Conservation (phyloP, 2,888 invertebrate genomes). For the Margaritifera margaritifera region DNA sequence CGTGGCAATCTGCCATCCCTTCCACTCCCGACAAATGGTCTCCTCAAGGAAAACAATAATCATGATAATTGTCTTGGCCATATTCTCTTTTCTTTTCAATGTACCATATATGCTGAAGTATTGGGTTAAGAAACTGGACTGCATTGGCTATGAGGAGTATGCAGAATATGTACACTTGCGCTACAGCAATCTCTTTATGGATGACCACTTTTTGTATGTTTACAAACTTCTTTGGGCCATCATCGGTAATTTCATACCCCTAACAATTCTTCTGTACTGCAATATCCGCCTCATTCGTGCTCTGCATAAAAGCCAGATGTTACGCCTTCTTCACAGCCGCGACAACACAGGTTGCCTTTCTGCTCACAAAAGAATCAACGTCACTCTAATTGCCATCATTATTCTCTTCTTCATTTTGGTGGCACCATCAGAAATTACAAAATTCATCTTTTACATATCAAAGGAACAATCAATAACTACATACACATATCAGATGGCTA, state of each 20-base stretch:
- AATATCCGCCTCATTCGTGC: slow-evolving; percentile 60
- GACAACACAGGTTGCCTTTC: slow-evolving; percentile 52
- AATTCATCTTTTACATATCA: slow-evolving; percentile 48
- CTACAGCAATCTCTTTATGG: slow-evolving; percentile 26
- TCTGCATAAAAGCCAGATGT: slow-evolving; percentile 51
- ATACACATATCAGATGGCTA: slow-evolving; percentile 51
- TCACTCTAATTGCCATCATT: slow-evolving; percentile 62
- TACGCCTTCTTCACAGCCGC: slow-evolving; percentile 53
- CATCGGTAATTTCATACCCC: slow-evolving; percentile 57
- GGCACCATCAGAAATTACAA: slow-evolving; percentile 60
- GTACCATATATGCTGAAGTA: slow-evolving; percentile 74
- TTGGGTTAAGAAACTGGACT: neutral
- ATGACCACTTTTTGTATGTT: slow-evolving; percentile 40
- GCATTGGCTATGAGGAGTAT: slow-evolving; percentile 4
- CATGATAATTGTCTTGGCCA: slow-evolving; percentile 79
- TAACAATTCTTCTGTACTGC: slow-evolving; percentile 55
- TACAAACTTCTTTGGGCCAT: slow-evolving; percentile 55
- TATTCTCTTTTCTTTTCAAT: slow-evolving; percentile 80
- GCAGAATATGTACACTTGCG: slow-evolving; percentile 15
- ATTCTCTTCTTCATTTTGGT: slow-evolving; percentile 63
- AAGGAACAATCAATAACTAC: slow-evolving; percentile 22
- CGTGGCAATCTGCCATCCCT: slow-evolving; percentile 83
- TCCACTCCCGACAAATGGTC: slow-evolving; percentile 79
- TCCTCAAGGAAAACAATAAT: slow-evolving; percentile 76
- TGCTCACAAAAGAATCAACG: slow-evolving; percentile 59